phyloP scores from a whole-genome alignment of 2,888 invertebrate genomes.

The Parascotia fuliginaria region DNA sequence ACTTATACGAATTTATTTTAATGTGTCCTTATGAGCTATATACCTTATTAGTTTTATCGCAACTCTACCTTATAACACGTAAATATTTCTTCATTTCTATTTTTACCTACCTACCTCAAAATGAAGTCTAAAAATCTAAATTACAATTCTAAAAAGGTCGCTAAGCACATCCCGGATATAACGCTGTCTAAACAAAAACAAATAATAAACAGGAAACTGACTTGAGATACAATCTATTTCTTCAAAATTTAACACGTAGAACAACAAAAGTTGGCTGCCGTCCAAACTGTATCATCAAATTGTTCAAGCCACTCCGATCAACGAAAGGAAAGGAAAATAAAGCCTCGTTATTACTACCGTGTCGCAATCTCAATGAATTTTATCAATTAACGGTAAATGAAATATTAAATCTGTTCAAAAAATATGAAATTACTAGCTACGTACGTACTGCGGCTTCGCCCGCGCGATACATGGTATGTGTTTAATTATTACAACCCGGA shows the following conservation, averaged over 20 bases:
- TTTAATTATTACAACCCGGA: too few species aligned
- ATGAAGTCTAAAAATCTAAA: too few species aligned
- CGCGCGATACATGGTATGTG: too few species aligned
- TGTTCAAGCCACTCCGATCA: slow-evolving; percentile 16
- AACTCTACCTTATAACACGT: too few species aligned
- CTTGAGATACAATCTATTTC: slow-evolving; percentile 34
- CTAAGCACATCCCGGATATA: background rate
- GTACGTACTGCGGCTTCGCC: too few species aligned
- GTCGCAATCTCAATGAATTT: background rate
- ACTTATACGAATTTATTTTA: too few species aligned
- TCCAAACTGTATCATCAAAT: slow-evolving; percentile 41
- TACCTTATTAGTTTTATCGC: too few species aligned
- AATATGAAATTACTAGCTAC: too few species aligned
- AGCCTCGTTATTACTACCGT: background rate
- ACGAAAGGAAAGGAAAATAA: slow-evolving; percentile 3
- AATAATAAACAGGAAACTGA: slow-evolving; percentile 37
- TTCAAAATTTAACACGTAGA: slow-evolving; percentile 34
- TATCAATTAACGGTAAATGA: background rate
- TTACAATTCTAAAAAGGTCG: background rate
- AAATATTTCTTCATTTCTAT: too few species aligned
- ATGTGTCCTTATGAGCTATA: too few species aligned
- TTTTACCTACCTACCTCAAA: too few species aligned
- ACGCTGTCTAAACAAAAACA: slow-evolving; percentile 21
- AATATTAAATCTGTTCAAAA: too few species aligned
- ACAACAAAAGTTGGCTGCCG: slow-evolving; percentile 37